These are phyloP conservation scores for Bruchidius siliquastri DNA, from an alignment of 2,888 invertebrate genomes.

Conservation along the genomic window DNA sequence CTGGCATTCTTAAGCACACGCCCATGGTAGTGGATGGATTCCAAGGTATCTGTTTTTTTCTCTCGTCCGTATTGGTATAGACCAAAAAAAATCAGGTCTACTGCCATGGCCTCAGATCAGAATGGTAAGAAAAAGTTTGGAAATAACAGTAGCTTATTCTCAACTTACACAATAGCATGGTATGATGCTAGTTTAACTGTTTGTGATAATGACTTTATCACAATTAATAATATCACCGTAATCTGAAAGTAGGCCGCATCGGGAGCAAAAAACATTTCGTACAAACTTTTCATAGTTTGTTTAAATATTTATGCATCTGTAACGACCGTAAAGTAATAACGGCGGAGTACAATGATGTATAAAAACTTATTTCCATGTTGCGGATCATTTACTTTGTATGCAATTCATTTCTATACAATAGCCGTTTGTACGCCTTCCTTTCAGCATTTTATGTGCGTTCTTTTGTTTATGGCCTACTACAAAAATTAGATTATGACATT, in stretches of 20 bases:
- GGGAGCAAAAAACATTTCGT: not conserved
- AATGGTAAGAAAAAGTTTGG: no score
- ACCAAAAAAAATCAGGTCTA: no score
- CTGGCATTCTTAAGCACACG: no score
- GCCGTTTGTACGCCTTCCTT: not conserved
- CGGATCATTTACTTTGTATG: not conserved
- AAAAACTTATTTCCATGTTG: not conserved
- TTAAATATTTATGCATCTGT: not conserved
- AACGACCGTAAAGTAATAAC: not conserved
- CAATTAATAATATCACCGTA: not conserved
- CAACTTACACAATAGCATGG: no score
- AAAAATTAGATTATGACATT: not conserved
- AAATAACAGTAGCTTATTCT: no score
- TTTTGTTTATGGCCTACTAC: not conserved
- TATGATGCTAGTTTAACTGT: no score
- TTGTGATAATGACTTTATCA: not conserved
- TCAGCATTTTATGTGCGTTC: not conserved
- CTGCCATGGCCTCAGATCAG: no score
- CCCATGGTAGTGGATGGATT: no score
- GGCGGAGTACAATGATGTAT: not conserved
- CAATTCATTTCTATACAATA: not conserved
- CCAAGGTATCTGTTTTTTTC: no score
- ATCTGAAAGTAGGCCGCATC: not conserved
- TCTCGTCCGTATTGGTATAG: no score
- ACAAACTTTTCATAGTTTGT: not conserved